These are phyloP conservation scores for Porites divaricata DNA, from an alignment of 92 coral and sea anemone genomes.

Conservation along the genomic window DNA sequence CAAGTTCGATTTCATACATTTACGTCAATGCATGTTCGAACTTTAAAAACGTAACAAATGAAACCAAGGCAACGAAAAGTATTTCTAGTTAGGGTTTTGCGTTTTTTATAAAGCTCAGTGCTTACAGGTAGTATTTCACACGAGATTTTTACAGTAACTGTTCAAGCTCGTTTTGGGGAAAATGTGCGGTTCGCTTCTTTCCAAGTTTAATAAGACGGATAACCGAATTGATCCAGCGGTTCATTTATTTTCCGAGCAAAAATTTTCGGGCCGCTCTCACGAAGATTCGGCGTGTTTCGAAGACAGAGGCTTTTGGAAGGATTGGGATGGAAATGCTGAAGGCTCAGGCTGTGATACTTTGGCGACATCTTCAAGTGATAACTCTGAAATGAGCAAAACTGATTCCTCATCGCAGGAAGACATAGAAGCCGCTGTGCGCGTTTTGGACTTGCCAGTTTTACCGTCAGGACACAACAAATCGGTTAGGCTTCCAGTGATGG, in stretches of 20 bases:
- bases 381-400: not conserved
- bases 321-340: not conserved
- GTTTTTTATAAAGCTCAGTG: not conserved
- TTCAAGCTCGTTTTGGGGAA: not conserved
- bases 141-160: not conserved
- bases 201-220: not conserved
- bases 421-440: constrained; percentile 1
- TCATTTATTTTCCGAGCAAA: not conserved
- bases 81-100: not conserved
- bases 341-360: not conserved
- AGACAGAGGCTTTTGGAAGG: not conserved
- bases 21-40: not conserved
- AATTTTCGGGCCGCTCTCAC: not conserved
- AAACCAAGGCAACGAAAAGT: constrained; percentile 6
- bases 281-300: constrained; percentile 12
- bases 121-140: not conserved
- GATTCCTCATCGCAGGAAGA: constrained; percentile 10
- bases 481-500: constrained; percentile 1
- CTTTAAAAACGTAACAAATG: constrained; percentile 7
- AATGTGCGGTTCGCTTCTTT: constrained; percentile 28
- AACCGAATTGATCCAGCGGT: constrained; percentile 8
- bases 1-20: not conserved
- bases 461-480: not conserved
- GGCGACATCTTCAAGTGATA: not conserved
- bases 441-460: not conserved